Conservation (phyloP, 92 coral and sea anemone genomes). For the Umimayanthus chanpuru region DNA sequence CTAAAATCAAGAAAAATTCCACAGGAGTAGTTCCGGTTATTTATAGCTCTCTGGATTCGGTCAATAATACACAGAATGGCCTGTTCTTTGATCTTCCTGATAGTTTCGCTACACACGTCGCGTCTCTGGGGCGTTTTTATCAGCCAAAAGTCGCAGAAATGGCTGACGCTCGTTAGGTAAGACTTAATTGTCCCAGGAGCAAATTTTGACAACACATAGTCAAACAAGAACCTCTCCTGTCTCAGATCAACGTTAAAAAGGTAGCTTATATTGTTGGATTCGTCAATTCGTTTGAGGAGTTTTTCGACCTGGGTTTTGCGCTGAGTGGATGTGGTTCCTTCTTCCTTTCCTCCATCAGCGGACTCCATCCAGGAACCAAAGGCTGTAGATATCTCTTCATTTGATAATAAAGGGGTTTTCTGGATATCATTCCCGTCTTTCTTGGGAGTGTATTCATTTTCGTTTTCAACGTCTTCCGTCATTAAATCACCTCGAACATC, state of each 20-base stretch:
- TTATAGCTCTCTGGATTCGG: too few species aligned
- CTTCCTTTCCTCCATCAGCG: slow-evolving; percentile 27
- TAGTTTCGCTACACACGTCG: slow-evolving; percentile 12
- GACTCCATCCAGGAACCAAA: slow-evolving; percentile 32
- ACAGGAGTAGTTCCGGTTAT: too few species aligned
- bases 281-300: slow-evolving; percentile 18
- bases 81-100: too few species aligned
- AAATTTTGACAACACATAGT: slow-evolving; percentile 19
- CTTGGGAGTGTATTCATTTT: slow-evolving; percentile 2
- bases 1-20: too few species aligned
- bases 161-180: slow-evolving; percentile 33
- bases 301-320: slow-evolving; percentile 2
- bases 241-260: slow-evolving; percentile 30
- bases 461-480: slow-evolving; percentile 9
- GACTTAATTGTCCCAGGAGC: slow-evolving; percentile 32
- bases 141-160: slow-evolving; percentile 31
- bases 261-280: slow-evolving; percentile 11
- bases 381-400: neutral
- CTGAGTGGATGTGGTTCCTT: slow-evolving; percentile 14
- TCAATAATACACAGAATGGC: too few species aligned
- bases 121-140: slow-evolving; percentile 31
- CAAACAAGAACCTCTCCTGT: slow-evolving; percentile 21
- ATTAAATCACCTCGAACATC: neutral
- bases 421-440: neutral
- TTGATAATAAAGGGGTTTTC: neutral